phyloP scores from a whole-genome alignment of 2,888 invertebrate genomes.

The Chymomyza caudatula region DNA sequence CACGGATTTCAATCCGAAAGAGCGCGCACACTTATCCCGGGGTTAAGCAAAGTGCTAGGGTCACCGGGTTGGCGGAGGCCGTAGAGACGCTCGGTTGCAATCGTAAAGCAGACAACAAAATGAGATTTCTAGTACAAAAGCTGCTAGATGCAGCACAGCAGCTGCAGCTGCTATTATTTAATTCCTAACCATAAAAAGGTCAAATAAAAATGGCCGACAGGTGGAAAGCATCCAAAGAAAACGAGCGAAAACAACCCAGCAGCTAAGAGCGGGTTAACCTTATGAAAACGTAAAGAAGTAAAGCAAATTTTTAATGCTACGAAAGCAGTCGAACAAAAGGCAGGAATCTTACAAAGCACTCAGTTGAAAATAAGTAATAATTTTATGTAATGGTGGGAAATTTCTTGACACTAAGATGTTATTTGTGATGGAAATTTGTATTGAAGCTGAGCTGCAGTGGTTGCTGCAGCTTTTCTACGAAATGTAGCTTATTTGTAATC shows the following conservation, averaged over 20 bases:
- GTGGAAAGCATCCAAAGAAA: not conserved
- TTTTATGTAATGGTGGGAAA: not conserved
- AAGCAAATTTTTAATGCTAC: not conserved
- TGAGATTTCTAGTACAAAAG: constrained; percentile 43
- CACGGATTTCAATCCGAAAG: constrained; percentile 52
- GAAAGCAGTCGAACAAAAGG: not conserved
- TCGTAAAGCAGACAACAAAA: constrained; percentile 50
- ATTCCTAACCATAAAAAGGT: not conserved
- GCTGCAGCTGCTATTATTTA: not conserved
- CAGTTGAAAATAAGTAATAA: not conserved
- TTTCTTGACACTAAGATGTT: not conserved
- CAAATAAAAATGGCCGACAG: not conserved
- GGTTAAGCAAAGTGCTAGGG: not conserved
- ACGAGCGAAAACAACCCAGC: not conserved
- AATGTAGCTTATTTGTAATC: not conserved
- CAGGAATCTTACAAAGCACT: not conserved
- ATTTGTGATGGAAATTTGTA: not conserved
- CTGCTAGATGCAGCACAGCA: constrained; percentile 17
- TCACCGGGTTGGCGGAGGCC: constrained; percentile 4
- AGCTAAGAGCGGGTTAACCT: not conserved
- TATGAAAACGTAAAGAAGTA: not conserved
- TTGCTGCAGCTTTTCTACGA: not conserved
- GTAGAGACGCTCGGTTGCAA: constrained; percentile 24
- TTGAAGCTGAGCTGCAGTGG: too few species aligned
- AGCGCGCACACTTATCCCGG: constrained; percentile 48